These are phyloP conservation scores for Sebastes fasciatus DNA, from an alignment of 2,113 vertebrate genomes.

Conservation along the genomic window DNA sequence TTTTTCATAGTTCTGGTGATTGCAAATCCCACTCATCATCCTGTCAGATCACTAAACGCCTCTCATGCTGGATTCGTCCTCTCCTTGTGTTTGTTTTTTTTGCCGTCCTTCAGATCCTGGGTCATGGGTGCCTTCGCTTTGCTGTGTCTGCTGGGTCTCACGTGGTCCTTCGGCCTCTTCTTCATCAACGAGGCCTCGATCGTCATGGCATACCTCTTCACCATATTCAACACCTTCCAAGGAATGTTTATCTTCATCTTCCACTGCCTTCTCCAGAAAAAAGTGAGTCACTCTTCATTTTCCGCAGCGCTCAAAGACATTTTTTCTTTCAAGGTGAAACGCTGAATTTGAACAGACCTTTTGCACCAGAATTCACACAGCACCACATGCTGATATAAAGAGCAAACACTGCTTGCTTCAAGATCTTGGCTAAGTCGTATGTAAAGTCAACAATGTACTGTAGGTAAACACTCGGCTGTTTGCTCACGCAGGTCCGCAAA, in stretches of 20 bases:
- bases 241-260: constrained; percentile 99
- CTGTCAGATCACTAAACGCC: background rate
- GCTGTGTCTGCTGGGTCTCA: constrained; percentile 95
- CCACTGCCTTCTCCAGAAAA: constrained; percentile 98
- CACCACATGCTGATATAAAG: constrained; percentile 44
- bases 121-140: constrained; percentile 97
- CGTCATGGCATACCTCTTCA: constrained; percentile 99
- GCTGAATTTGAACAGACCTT: constrained; percentile 19
- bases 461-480: constrained; percentile 55
- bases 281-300: constrained; percentile 84
- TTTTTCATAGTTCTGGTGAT: constrained; percentile 42
- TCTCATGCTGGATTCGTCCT: constrained; percentile 26
- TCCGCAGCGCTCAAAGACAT: background rate
- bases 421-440: constrained; percentile 49
- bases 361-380: constrained; percentile 2
- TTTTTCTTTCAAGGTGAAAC: constrained; percentile 39
- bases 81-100: constrained; percentile 28
- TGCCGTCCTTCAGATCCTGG: constrained; percentile 91
- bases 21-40: constrained; percentile 6
- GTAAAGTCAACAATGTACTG: constrained; percentile 62
- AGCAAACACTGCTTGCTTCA: constrained; percentile 43
- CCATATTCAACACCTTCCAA: constrained; percentile 98
- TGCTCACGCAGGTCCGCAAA: constrained; percentile 91
- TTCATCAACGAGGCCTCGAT: constrained; percentile 96
- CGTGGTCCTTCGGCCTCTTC: constrained; percentile 98